Conservation (phyloP, 2,797 vertebrate genomes). For the Discoglossus pictus region DNA sequence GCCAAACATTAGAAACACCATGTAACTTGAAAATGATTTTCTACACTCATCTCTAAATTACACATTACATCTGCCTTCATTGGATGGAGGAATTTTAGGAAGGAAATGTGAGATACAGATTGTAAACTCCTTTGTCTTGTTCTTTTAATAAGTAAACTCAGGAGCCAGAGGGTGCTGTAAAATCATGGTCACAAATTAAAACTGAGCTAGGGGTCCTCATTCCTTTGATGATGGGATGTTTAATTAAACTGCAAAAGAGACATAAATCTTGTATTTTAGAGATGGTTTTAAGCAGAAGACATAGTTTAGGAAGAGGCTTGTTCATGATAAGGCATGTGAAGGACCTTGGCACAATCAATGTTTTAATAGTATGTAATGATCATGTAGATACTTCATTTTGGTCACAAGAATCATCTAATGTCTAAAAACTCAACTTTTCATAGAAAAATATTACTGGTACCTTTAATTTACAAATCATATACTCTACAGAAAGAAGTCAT, state of each 20-base stretch:
- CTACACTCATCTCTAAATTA: background rate
- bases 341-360: too few relatives aligned
- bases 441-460: too few relatives aligned
- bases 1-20: background rate
- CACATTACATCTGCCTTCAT: background rate
- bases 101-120: background rate
- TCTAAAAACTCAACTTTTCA: too few relatives aligned
- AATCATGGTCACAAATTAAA: constrained; percentile 38
- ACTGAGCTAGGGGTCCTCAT: constrained; percentile 7
- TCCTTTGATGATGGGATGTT: constrained; percentile 15
- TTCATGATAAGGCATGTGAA: background rate
- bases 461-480: too few relatives aligned
- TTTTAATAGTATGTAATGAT: too few relatives aligned
- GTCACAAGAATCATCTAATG: too few relatives aligned
- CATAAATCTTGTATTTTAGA: constrained; percentile 32
- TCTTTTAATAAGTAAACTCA: constrained; percentile 22
- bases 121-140: background rate
- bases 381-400: too few relatives aligned
- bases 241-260: constrained; percentile 42
- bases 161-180: constrained; percentile 1
- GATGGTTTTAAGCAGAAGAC: constrained; percentile 4
- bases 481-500: too few relatives aligned
- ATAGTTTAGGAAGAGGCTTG: constrained; percentile 24
- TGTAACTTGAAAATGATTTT: background rate
- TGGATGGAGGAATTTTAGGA: background rate